A percentile compares a stretch with the other conserved stretches of the same genome.
phyloP scores from a whole-genome alignment of 2,888 invertebrate genomes.

The Drosophila prostipennis region DNA sequence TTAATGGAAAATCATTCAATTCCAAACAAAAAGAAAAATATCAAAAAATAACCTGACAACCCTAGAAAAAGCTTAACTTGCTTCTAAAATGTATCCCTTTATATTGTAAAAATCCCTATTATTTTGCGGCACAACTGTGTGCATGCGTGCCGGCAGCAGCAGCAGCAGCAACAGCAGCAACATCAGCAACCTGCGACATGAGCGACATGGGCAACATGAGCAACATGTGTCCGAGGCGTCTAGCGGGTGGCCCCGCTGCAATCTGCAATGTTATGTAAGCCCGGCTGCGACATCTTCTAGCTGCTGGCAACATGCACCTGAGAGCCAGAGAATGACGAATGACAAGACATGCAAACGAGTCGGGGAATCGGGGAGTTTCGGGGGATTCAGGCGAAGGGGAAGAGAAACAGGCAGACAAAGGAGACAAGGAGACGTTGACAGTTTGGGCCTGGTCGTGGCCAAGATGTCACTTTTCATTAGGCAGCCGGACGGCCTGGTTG shows the following conservation, averaged over 20 bases:
- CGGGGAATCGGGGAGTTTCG: no score
- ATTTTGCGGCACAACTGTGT: constrained; percentile 6
- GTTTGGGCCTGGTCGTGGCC: constrained; percentile 78
- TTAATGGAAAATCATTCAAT: no score
- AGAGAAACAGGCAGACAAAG: constrained; percentile 28
- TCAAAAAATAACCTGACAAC: no score
- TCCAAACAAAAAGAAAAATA: no score
- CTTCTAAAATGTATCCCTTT: no score
- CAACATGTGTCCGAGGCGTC: constrained; percentile 65
- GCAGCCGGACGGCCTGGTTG: constrained; percentile 53
- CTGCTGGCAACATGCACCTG: constrained; percentile 78
- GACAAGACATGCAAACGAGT: constrained; percentile 69
- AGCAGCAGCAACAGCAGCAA: constrained; percentile 6
- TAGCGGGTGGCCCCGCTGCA: constrained; percentile 66
- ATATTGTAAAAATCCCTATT: background rate
- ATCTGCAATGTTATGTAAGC: constrained; percentile 36
- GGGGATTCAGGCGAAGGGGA: no score
- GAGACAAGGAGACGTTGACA: constrained; percentile 67
- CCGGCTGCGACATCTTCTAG: constrained; percentile 76
- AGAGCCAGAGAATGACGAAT: constrained; percentile 64
- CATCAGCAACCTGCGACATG: constrained; percentile 19
- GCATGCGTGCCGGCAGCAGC: constrained; percentile 12
- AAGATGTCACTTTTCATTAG: constrained; percentile 83
- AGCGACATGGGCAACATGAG: constrained; percentile 64
- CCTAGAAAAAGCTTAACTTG: no score